Percentiles rank a stretch among this genome's conserved stretches.
Conservation (phyloP, 2,888 invertebrate species). For the Amaurobius ferox region DNA sequence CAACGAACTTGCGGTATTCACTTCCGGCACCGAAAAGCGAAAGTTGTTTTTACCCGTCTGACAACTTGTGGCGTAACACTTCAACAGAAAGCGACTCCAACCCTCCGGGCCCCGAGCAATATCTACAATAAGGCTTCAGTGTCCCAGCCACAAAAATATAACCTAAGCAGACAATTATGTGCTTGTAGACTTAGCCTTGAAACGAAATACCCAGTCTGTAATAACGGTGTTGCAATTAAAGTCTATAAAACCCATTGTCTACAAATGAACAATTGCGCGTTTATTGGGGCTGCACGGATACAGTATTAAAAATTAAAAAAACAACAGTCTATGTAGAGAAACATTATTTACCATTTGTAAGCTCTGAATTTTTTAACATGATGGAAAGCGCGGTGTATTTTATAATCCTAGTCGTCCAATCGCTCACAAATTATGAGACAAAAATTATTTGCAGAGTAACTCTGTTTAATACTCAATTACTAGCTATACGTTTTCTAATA, state of each 20-base stretch:
- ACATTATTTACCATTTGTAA: too few relatives aligned
- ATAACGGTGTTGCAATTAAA: background rate
- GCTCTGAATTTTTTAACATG: too few relatives aligned
- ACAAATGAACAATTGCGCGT: too few relatives aligned
- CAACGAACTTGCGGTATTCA: constrained; percentile 26
- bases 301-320: too few relatives aligned
- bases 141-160: background rate
- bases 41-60: constrained; percentile 38
- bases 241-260: background rate
- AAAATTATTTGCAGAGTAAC: too few relatives aligned
- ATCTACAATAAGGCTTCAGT: background rate
- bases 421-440: too few relatives aligned
- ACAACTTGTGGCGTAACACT: constrained; percentile 29
- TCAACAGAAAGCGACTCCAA: background rate
- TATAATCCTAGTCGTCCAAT: too few relatives aligned
- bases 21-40: constrained; percentile 37
- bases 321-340: too few relatives aligned
- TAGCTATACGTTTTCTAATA: too few relatives aligned
- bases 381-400: too few relatives aligned
- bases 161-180: background rate
- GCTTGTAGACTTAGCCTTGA: background rate
- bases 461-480: too few relatives aligned
- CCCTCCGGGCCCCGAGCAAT: background rate
- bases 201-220: background rate
- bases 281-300: too few relatives aligned